Evolutionary conservation across 2,113 vertebrate species (phyloP), one percentile per base, ranked within the genome.

Genomic region (Engystomops pustulosus): DNA sequence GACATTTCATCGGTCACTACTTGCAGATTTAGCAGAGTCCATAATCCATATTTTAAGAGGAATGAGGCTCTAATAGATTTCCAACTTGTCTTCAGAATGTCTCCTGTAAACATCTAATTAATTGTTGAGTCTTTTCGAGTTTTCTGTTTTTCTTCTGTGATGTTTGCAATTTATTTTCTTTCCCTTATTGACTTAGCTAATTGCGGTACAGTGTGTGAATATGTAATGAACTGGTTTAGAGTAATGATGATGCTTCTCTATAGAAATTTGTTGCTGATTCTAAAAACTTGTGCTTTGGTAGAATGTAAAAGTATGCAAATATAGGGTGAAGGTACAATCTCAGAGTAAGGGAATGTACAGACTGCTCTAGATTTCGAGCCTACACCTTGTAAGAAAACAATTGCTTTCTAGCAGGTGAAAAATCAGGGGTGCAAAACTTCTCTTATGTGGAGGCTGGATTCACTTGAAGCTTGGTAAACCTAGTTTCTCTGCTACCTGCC

Each of bases 131-230:
- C 47, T 81, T 81, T 81, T 55, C n/a, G 30, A 72, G 80, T 81
- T 72, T 71, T 82, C 68, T 60, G 70, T 74, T 83, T 82, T 83
- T 62, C 81, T 75, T 83, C 17, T 4, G 38, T 74, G 53, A 83
- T 83, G 80, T 74, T 74, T 74, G 68, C 69, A 12, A 62, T 82
- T 75, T 83, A 83, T 83, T 72, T 49, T 58, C 81, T 11, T 62
- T 75, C 36, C 38, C 41, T 83, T 62, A 83, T 83, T 75, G 70
- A 83, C 81, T 83, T 27, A 12, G 70, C 81, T 83, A 83, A 83
- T 83, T 83, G 81, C 81, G 32, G 69, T 83, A 83, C 81, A 83
- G 70, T 62, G 25, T 83, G 81, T 83, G 81, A 58, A 74, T 83
- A 47, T 83, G 70, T 83, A 75, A 83, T 83, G 69, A 83, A 62